phyloP scores from a whole-genome alignment of 1,140 invertebrate species.

The Drosophila persimilis region DNA sequence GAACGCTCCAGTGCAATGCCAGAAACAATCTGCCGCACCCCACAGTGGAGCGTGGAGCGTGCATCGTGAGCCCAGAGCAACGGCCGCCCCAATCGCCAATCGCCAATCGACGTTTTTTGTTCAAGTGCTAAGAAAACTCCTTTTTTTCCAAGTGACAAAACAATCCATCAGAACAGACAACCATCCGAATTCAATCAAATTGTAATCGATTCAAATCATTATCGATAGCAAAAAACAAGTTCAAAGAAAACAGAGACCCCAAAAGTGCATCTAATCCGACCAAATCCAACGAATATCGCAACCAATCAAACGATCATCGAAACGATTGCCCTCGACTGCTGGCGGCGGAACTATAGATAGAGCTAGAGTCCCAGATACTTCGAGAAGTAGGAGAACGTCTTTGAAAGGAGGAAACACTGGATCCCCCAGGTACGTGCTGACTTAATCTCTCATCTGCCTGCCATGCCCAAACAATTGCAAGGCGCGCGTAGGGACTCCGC shows the following conservation, averaged over 20 bases:
- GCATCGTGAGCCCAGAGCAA: constrained; percentile 12
- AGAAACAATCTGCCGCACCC: constrained; percentile 9
- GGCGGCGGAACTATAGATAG: not conserved
- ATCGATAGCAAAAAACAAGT: constrained; percentile 11
- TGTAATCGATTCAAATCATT: not conserved
- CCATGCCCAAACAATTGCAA: not conserved
- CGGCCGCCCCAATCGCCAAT: not conserved
- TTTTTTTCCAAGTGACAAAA: constrained; percentile 21
- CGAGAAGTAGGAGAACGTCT: too few species aligned
- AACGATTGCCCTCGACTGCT: too few species aligned
- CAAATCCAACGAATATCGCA: constrained; percentile 6
- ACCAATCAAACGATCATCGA: too few species aligned
- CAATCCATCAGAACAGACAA: constrained; percentile 8
- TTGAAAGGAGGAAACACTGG: not conserved
- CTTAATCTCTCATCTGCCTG: not conserved
- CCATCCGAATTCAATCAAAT: constrained; percentile 5
- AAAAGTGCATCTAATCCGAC: constrained; percentile 2
- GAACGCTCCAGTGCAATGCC: constrained; percentile 31
- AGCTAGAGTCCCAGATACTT: not conserved
- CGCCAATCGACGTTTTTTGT: constrained; percentile 44
- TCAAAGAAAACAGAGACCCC: not conserved
- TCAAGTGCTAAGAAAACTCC: constrained; percentile 55
- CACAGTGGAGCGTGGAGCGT: constrained; percentile 27
- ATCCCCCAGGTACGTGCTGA: constrained; percentile 17
- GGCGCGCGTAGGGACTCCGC: too few species aligned